Conservation (phyloP, 2,888 invertebrate species). For the Melipona beecheii region DNA sequence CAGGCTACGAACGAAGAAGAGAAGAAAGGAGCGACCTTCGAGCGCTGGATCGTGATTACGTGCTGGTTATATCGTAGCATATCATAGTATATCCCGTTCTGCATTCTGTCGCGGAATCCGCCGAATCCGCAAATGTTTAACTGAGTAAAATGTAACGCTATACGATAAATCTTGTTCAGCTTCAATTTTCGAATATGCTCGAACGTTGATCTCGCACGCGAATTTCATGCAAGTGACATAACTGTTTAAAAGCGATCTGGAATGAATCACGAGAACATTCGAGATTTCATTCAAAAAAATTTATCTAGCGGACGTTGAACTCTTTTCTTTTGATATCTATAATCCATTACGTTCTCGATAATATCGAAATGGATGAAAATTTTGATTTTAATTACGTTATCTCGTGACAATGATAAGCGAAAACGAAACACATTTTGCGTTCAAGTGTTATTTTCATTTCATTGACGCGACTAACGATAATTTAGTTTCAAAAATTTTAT, state of each 20-base stretch:
- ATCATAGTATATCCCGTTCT: background rate
- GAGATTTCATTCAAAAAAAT: background rate
- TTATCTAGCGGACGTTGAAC: constrained; percentile 28
- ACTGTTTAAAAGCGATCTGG: background rate
- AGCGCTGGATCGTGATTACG: constrained; percentile 36
- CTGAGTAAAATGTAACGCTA: background rate
- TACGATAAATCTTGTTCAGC: no score
- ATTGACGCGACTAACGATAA: background rate
- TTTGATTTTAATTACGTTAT: background rate
- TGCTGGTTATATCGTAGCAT: constrained; percentile 17
- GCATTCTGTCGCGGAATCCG: background rate
- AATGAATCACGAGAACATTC: background rate
- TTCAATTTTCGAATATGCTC: background rate
- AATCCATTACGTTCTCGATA: background rate
- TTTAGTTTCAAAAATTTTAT: background rate
- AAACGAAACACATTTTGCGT: constrained; percentile 34
- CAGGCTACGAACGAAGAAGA: constrained; percentile 32
- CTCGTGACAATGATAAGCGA: background rate
- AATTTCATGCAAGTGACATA: background rate
- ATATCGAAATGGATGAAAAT: background rate
- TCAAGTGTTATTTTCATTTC: background rate
- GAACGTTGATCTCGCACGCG: no score
- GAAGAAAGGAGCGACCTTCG: constrained; percentile 66
- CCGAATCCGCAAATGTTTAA: background rate
- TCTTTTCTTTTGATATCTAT: background rate